Evolutionary conservation across 53 echinoderm and acorn worm genomes (phyloP).

Genomic region (Patiria pectinifera): DNA sequence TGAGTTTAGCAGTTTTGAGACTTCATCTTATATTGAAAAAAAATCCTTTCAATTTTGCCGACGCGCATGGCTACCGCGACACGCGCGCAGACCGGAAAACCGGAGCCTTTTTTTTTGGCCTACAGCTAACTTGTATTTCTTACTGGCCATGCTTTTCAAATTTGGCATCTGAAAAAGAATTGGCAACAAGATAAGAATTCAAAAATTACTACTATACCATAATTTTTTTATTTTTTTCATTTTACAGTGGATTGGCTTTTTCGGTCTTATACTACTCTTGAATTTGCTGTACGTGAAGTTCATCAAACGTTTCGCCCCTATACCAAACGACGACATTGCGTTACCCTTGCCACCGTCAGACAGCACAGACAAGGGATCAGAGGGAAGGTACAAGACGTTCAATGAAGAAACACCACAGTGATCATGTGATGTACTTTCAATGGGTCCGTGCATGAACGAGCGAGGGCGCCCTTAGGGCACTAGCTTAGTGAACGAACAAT

Average conservation of each 20-base stretch:
- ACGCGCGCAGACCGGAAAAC: no score
- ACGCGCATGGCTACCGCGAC: no score
- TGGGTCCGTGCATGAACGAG: background rate
- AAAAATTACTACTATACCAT: background rate
- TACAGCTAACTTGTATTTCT: no score
- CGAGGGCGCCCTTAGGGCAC: background rate
- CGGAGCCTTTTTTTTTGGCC: no score
- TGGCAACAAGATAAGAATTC: no score
- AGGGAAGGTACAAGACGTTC: conserved; percentile 37
- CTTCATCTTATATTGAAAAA: no score
- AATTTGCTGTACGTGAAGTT: conserved; percentile 59
- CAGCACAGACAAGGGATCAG: background rate
- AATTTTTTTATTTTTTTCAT: background rate
- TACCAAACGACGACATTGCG: background rate
- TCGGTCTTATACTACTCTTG: conserved; percentile 30
- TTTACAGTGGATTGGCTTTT: conserved; percentile 56
- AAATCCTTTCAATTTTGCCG: no score
- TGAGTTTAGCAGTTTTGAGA: no score
- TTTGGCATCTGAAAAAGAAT: no score
- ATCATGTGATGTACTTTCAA: background rate
- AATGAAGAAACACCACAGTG: conserved; percentile 35
- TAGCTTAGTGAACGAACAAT: background rate
- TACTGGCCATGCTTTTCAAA: no score
- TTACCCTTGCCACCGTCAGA: conserved; percentile 1
- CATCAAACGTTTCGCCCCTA: background rate